Percentiles rank a stretch among this genome's conserved stretches.
These are phyloP conservation scores for Palythoa grandiflora DNA, from an alignment of 92 coral and sea anemone species.

Conservation along the genomic window DNA sequence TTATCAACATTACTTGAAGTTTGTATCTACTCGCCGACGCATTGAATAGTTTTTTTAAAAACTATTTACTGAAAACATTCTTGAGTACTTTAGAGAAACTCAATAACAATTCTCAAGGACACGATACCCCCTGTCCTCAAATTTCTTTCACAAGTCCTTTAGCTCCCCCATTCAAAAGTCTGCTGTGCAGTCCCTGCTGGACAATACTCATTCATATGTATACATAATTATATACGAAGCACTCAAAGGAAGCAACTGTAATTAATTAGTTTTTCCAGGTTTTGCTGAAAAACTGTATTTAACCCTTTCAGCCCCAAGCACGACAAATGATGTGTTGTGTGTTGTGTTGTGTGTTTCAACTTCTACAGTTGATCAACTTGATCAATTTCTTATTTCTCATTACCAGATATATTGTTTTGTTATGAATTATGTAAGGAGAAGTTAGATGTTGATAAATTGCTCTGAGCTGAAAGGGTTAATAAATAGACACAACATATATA, in stretches of 20 bases:
- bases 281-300: slow-evolving; percentile 26
- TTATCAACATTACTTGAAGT: no score
- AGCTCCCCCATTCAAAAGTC: slow-evolving; percentile 7
- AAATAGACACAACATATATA: slow-evolving; percentile 15
- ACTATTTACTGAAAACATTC: no score
- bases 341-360: no score
- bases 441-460: no score
- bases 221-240: slow-evolving; percentile 23
- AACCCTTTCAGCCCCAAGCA: no score
- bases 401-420: no score
- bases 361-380: no score
- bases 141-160: not conserved
- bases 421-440: no score
- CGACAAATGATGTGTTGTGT: no score
- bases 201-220: slow-evolving; percentile 10
- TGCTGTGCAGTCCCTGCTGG: slow-evolving; percentile 2
- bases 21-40: no score
- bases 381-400: no score
- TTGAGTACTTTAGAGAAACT: not conserved
- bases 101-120: not conserved
- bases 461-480: not conserved
- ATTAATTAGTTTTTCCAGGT: slow-evolving; percentile 24
- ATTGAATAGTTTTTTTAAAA: no score
- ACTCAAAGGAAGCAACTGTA: slow-evolving; percentile 7
- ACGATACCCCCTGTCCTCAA: not conserved